Evolutionary conservation across 2,888 invertebrate species (phyloP).

Genomic region (Ryuthela nishihirai): DNA sequence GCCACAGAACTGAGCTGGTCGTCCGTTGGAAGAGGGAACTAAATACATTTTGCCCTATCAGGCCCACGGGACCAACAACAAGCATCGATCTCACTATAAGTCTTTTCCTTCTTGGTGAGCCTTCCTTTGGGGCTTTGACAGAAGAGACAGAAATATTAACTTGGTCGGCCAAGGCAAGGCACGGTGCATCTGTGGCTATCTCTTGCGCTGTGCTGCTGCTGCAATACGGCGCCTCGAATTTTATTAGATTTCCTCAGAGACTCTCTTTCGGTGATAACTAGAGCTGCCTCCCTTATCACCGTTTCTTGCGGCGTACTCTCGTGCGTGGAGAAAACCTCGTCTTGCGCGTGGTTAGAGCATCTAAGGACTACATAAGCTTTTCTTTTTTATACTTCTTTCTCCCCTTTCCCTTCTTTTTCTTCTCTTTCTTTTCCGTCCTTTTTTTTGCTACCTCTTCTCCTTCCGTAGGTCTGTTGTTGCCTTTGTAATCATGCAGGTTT

Average conservation of each 20-base stretch:
- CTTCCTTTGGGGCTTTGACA: too few species aligned
- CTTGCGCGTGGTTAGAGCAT: constrained; percentile 25
- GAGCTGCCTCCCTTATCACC: constrained; percentile 28
- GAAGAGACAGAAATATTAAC: constrained; percentile 24
- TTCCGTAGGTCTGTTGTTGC: too few species aligned
- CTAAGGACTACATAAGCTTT: constrained; percentile 25
- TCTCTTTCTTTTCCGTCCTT: too few species aligned
- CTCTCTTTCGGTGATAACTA: constrained; percentile 28
- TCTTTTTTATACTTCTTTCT: neutral
- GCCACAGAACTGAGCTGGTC: constrained; percentile 29
- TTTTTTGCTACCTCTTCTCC: too few species aligned
- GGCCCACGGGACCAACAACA: too few species aligned
- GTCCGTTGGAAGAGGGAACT: too few species aligned
- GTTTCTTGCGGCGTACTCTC: constrained; percentile 21
- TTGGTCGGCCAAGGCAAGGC: constrained; percentile 26
- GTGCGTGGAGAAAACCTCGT: constrained; percentile 21
- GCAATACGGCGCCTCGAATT: constrained; percentile 24
- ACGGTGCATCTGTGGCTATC: constrained; percentile 24
- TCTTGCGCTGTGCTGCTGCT: constrained; percentile 7
- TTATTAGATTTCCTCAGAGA: constrained; percentile 25
- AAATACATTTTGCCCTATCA: too few species aligned
- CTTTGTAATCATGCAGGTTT: too few species aligned
- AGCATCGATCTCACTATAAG: too few species aligned
- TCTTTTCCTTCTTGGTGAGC: too few species aligned
- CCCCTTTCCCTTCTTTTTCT: too few species aligned